Evolutionary conservation across 1,140 invertebrate species (phyloP).

Genomic region (Archivesica marissinica): DNA sequence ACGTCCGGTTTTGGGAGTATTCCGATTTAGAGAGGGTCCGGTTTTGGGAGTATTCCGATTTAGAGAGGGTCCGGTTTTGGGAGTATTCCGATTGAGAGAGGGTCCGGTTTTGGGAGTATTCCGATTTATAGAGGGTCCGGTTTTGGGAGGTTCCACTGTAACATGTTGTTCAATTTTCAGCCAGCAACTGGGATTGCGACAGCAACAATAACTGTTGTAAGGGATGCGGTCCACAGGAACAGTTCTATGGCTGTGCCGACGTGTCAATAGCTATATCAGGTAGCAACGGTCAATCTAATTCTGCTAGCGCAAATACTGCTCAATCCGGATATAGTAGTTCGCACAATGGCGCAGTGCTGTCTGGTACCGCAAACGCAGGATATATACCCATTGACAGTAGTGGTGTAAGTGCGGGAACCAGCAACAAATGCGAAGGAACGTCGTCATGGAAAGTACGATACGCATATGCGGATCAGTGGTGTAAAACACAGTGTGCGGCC

Average conservation of each 20-base stretch:
- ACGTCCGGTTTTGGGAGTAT: no score
- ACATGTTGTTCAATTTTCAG: constrained; percentile 47
- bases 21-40: no score
- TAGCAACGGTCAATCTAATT: not conserved
- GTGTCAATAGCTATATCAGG: constrained; percentile 61
- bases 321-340: not conserved
- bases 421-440: constrained; percentile 30
- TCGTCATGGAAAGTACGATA: not conserved
- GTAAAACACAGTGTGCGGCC: constrained; percentile 36
- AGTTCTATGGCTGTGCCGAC: constrained; percentile 77
- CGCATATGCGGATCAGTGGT: constrained; percentile 48
- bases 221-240: constrained; percentile 75
- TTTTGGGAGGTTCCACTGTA: no score
- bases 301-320: not conserved
- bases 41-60: no score
- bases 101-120: no score
- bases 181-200: constrained; percentile 62
- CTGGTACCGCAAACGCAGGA: not conserved
- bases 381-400: not conserved
- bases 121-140: no score
- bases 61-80: no score
- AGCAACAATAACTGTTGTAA: constrained; percentile 58
- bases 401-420: not conserved
- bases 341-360: not conserved
- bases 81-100: no score